A percentile compares a stretch with the other conserved stretches of the same genome.
These are phyloP conservation scores for Ameiurus melas DNA, from an alignment of 2,113 vertebrate genomes.

Conservation along the genomic window DNA sequence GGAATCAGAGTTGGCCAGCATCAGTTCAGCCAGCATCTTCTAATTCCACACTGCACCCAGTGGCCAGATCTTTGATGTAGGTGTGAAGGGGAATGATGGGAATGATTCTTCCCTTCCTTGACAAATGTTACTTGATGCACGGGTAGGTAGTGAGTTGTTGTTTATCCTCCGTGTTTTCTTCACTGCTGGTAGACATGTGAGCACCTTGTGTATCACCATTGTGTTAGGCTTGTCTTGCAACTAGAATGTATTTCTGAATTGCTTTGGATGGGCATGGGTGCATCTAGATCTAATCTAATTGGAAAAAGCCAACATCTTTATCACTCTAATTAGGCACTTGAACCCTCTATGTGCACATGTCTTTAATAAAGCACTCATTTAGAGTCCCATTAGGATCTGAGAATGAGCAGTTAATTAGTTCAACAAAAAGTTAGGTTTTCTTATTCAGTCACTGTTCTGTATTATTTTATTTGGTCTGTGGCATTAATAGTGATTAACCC, in stretches of 20 bases:
- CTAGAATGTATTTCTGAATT: background rate
- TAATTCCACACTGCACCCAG: background rate
- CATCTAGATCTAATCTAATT: background rate
- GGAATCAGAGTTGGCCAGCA: background rate
- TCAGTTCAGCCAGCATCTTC: background rate
- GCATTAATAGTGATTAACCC: background rate
- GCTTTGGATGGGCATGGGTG: background rate
- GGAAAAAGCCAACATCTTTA: background rate
- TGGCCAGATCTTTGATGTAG: background rate
- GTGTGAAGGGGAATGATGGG: background rate
- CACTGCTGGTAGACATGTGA: background rate
- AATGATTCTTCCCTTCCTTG: background rate
- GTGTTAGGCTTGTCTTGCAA: background rate
- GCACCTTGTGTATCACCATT: background rate
- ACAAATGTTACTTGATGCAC: background rate
- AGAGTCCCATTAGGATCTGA: background rate
- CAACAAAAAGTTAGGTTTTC: background rate
- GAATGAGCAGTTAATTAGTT: background rate
- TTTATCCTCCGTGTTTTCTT: background rate
- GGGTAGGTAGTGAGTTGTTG: background rate
- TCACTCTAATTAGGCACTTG: background rate
- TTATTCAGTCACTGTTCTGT: background rate
- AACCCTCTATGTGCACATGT: background rate
- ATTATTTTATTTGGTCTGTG: background rate
- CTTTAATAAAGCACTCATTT: constrained; percentile 8